Evolutionary conservation across 2,113 vertebrate genomes (phyloP).

Genomic region (Psittacus erithacus): DNA sequence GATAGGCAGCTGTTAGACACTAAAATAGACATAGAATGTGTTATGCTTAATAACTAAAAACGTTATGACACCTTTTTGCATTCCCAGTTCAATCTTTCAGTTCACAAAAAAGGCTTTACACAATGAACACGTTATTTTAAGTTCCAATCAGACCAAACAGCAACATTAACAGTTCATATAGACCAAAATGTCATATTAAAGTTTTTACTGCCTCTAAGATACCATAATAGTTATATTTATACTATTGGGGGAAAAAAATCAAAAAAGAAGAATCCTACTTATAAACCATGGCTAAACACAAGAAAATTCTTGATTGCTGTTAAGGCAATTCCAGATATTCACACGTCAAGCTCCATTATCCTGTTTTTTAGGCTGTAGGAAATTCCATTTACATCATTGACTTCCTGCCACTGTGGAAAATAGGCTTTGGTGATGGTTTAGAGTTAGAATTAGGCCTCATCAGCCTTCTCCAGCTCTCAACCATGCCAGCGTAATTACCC

Average conservation of each 20-base stretch:
- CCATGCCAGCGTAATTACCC: neutral
- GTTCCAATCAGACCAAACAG: neutral
- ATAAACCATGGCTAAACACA: neutral
- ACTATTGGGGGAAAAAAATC: neutral
- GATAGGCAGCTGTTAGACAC: neutral
- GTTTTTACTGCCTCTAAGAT: neutral
- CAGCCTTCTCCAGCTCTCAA: neutral
- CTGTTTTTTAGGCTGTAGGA: slow-evolving; percentile 29
- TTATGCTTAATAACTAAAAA: neutral
- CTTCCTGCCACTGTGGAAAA: slow-evolving; percentile 46
- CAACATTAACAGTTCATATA: neutral
- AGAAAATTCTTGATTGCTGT: neutral
- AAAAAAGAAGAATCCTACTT: neutral
- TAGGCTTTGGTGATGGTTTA: neutral
- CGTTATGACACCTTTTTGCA: neutral
- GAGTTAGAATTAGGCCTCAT: slow-evolving; percentile 4
- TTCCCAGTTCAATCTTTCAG: neutral
- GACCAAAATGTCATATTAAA: neutral
- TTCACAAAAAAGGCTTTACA: neutral
- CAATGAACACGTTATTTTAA: neutral
- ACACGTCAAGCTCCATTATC: slow-evolving; percentile 11
- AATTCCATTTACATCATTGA: slow-evolving; percentile 50
- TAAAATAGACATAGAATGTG: neutral
- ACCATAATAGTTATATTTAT: neutral
- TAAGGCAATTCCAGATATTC: slow-evolving; percentile 38